phyloP scores from a whole-genome alignment of 2,797 vertebrate genomes.

The Heliangelus exortis region DNA sequence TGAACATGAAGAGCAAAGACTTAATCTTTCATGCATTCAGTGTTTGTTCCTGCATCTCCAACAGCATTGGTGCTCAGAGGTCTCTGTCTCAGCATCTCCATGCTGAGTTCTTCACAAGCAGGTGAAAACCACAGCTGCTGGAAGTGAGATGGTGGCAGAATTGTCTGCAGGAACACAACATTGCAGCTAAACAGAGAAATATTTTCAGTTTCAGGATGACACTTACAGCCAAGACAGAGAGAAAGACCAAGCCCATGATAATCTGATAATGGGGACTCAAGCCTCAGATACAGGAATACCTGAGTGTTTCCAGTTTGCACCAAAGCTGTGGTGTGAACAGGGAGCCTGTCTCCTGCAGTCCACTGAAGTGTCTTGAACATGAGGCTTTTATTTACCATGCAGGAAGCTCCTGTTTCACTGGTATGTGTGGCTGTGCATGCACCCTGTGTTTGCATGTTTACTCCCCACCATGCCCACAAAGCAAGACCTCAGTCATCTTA shows the following conservation, averaged over 20 bases:
- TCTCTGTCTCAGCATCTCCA: neutral
- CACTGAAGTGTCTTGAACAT: fast-evolving
- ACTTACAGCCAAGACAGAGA: neutral
- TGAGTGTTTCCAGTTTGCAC: neutral
- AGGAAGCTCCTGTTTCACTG: neutral
- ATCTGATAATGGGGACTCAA: neutral
- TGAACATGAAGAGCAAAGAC: neutral
- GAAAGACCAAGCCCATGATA: neutral
- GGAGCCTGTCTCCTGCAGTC: neutral
- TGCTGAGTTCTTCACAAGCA: neutral
- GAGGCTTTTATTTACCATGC: neutral
- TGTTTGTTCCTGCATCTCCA: neutral
- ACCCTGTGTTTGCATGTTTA: neutral
- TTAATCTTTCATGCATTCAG: neutral
- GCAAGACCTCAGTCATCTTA: neutral
- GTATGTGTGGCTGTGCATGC: too few relatives aligned
- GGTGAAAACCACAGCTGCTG: neutral
- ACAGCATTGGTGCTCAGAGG: neutral
- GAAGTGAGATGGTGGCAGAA: neutral
- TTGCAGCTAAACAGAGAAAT: neutral
- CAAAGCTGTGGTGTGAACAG: neutral
- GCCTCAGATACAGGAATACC: neutral
- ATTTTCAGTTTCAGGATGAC: neutral
- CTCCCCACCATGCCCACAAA: neutral
- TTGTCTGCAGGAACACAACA: neutral